Conservation (phyloP, 2,888 invertebrate genomes). For the Deilephila elpenor region DNA sequence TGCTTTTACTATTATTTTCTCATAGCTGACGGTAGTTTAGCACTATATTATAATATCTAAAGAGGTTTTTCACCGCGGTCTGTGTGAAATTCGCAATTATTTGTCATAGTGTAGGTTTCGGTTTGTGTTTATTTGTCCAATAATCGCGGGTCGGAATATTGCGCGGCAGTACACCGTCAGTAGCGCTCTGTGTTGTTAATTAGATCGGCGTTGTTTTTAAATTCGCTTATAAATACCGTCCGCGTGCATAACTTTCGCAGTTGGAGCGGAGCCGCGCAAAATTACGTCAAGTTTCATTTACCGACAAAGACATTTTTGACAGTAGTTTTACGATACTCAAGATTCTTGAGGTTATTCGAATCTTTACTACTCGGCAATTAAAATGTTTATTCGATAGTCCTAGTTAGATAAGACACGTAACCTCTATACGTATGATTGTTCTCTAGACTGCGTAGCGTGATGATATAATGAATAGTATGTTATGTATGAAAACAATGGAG, state of each 20-base stretch:
- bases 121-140: slow-evolving; percentile 25
- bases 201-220: slow-evolving; percentile 12
- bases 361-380: neutral
- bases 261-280: neutral
- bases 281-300: slow-evolving; percentile 8
- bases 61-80: too few relatives aligned
- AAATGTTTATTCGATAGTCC: neutral
- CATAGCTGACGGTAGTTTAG: neutral
- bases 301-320: neutral
- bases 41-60: too few relatives aligned
- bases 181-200: slow-evolving; percentile 10
- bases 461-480: slow-evolving; percentile 12
- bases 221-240: neutral
- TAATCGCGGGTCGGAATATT: slow-evolving; percentile 7
- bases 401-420: too few relatives aligned
- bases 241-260: neutral
- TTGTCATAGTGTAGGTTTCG: slow-evolving; percentile 5
- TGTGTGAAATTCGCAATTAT: neutral
- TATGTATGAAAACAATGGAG: slow-evolving; percentile 12
- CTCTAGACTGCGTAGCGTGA: neutral
- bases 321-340: neutral
- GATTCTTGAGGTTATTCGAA: neutral
- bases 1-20: slow-evolving; percentile 6
- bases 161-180: slow-evolving; percentile 1
- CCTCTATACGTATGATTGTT: neutral